A percentile compares a stretch with the other conserved stretches of the same genome.
phyloP scores from a whole-genome alignment of 2,888 invertebrate genomes.

The Neria commutata region DNA sequence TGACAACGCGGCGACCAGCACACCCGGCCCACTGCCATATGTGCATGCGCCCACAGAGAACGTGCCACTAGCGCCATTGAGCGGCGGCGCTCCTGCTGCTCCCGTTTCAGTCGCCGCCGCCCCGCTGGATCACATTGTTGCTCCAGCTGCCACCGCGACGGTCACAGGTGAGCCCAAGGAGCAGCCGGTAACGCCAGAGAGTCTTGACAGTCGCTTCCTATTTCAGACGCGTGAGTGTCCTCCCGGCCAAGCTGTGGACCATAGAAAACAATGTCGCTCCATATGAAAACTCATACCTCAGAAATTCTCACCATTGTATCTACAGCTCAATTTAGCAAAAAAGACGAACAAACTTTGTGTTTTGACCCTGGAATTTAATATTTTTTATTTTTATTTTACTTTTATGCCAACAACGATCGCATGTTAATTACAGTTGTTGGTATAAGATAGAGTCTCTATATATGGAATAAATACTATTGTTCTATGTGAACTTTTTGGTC shows the following conservation, averaged over 20 bases:
- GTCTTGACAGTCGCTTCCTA: constrained; percentile 43
- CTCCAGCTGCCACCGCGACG: constrained; percentile 19
- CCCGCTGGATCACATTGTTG: constrained; percentile 4
- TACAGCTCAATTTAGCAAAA: no score
- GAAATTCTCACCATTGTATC: no score
- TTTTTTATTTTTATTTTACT: no score
- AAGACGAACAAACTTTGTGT: no score
- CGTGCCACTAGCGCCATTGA: constrained; percentile 46
- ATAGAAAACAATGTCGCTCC: constrained; percentile 31
- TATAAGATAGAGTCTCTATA: no score
- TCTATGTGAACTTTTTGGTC: no score
- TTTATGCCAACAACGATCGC: no score
- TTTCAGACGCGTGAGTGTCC: constrained; percentile 39
- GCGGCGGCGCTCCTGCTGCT: constrained; percentile 32
- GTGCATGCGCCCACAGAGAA: constrained; percentile 46
- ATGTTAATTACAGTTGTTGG: no score
- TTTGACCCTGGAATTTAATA: no score
- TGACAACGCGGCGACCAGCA: constrained; percentile 6
- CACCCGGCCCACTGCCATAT: background rate
- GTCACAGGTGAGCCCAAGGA: background rate
- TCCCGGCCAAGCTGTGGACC: constrained; percentile 32
- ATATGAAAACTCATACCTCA: no score
- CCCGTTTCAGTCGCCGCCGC: background rate
- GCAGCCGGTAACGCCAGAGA: constrained; percentile 24
- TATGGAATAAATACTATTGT: no score